Evolutionary conservation across 2,113 vertebrate species (phyloP), one percentile per base, ranked within the genome.

Genomic region (Spea multiplicata): DNA sequence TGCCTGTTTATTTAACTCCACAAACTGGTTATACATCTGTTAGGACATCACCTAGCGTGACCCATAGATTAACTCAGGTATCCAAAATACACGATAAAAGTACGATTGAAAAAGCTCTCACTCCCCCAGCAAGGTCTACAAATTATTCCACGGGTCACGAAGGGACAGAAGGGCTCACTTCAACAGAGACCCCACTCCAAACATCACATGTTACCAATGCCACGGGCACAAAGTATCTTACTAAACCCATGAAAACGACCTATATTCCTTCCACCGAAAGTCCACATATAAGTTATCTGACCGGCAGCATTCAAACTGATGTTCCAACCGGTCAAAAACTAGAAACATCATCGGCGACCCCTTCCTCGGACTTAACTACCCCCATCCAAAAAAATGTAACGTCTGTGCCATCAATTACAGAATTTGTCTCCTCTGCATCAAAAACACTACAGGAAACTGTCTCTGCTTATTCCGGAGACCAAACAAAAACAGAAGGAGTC

Each of bases 361-460:
- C 4, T 47, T 81, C 82, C 52, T 3, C 49, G 44, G 83, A 71
- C 62, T 81, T 77, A 47, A 53, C n/a, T 3, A 0, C 52, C 52
- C 0, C 76, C 81, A 78, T 47, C 14, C 53, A 67, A 65, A 44
- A 52, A 81, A 89, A 86, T 81, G 76, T 70, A 48, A 87, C 87
- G 69, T 8, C 45, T 68, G 48, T 44, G 71, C 10, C 76, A 61
- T 48, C 76, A 7, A 66, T 73, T 84, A 69, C 80, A 30, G 65
- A 74, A 0, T 78, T 84, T 74, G 7, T 17, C 47, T 0, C 66
- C 12, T 78, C 49, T 83, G 73, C 79, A 44, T 81, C 85, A 44
- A 81, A 57, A 80, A 53, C 81, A n/a, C 6, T 45, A 61, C 61
- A 57, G 4, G 81, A 82, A 45, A 81, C 85, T 8, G 82, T 85